Evolutionary conservation across 2,113 vertebrate species (phyloP).

Genomic region (Agapornis roseicollis): DNA sequence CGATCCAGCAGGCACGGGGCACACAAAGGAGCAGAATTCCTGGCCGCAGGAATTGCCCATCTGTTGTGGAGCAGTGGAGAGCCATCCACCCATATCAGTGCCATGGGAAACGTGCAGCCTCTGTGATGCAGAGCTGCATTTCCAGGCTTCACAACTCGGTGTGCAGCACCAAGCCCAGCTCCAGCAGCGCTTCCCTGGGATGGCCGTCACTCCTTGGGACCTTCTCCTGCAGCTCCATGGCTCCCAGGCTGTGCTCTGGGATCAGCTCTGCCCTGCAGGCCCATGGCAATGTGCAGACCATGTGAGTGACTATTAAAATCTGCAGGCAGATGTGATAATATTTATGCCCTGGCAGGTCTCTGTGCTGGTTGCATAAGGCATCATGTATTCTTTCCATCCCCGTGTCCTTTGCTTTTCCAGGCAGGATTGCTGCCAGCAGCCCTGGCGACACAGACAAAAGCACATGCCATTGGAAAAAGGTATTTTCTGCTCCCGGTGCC

Average conservation of each 20-base stretch:
- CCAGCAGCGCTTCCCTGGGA: background rate
- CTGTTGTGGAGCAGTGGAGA: accelerated
- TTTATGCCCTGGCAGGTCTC: background rate
- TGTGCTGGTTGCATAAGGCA: background rate
- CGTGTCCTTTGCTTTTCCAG: background rate
- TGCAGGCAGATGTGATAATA: background rate
- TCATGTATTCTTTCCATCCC: background rate
- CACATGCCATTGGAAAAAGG: background rate
- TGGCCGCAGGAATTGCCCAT: background rate
- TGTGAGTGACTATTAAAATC: background rate
- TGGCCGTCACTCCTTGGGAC: background rate
- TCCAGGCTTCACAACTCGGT: background rate
- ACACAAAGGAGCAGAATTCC: background rate
- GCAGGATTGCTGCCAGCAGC: background rate
- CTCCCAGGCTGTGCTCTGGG: accelerated
- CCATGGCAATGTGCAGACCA: background rate
- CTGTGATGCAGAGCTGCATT: background rate
- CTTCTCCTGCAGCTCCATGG: background rate
- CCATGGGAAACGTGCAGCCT: background rate
- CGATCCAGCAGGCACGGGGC: accelerated
- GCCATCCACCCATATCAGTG: accelerated
- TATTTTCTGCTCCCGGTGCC: background rate
- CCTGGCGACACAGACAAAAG: background rate
- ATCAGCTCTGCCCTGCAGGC: background rate
- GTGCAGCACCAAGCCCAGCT: background rate